These are phyloP conservation scores for Ispidina lecontei DNA, from an alignment of 2,797 vertebrate species.

Conservation along the genomic window DNA sequence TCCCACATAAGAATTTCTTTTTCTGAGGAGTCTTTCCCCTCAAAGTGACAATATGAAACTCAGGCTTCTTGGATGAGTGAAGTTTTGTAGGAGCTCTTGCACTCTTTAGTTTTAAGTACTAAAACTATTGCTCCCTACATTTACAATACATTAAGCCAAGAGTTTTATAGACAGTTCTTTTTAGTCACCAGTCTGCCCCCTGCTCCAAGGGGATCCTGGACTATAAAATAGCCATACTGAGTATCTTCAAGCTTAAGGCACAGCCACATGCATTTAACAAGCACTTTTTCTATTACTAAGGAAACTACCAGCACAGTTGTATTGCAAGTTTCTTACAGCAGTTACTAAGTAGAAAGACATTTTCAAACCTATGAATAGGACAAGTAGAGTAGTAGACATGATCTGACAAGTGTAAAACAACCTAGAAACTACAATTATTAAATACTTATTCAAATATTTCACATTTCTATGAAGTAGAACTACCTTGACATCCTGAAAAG, in stretches of 20 bases:
- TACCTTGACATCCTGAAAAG: constrained; percentile 97
- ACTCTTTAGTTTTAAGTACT: background rate
- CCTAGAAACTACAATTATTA: background rate
- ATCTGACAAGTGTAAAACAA: background rate
- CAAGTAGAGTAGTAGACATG: background rate
- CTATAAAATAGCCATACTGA: background rate
- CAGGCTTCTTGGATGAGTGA: background rate
- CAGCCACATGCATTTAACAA: background rate
- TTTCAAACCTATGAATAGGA: background rate
- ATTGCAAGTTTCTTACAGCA: background rate
- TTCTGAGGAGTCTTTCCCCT: background rate
- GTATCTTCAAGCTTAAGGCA: background rate
- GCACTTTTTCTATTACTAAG: background rate
- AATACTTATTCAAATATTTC: background rate
- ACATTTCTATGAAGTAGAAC: background rate
- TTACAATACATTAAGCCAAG: too few species aligned
- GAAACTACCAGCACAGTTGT: background rate
- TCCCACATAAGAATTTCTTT: background rate
- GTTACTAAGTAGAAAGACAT: background rate
- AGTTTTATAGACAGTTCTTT: background rate
- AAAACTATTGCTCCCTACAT: background rate
- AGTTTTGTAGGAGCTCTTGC: background rate
- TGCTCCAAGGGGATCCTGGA: fast-evolving
- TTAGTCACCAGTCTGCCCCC: background rate
- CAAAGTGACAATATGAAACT: background rate